These are phyloP conservation scores for Heteromurus nitidus DNA, from an alignment of 2,888 invertebrate species.

Conservation along the genomic window DNA sequence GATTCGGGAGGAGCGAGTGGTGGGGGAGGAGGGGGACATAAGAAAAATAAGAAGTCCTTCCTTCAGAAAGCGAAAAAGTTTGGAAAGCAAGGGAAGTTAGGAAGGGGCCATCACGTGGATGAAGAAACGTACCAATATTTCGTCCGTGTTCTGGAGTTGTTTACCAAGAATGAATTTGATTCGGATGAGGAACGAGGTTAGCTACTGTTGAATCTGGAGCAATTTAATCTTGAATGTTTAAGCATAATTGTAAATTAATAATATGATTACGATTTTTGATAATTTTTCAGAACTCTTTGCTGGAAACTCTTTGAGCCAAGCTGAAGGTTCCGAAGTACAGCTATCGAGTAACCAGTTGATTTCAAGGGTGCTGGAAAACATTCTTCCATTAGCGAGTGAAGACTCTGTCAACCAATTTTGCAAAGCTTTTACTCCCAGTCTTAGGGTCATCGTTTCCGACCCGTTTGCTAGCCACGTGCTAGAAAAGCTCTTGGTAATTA, in stretches of 20 bases:
- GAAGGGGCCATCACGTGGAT: conserved; percentile 83
- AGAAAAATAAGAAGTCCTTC: conserved; percentile 76
- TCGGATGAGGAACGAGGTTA: conserved; percentile 84
- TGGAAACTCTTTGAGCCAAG: conserved; percentile 85
- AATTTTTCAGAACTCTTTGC: conserved; percentile 80
- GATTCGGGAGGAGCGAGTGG: no score
- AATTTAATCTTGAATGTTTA: not conserved
- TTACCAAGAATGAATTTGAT: conserved; percentile 81
- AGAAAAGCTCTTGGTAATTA: conserved; percentile 80
- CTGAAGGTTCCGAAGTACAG: conserved; percentile 83
- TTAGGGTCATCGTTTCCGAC: conserved; percentile 85
- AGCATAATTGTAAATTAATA: not conserved
- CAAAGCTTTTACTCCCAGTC: conserved; percentile 80
- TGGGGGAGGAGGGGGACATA: not conserved
- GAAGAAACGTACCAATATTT: conserved; percentile 87
- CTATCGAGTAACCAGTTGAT: conserved; percentile 88
- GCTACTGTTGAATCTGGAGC: no score
- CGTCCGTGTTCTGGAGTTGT: conserved; percentile 83
- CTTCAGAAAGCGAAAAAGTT: conserved; percentile 85
- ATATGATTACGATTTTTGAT: not conserved
- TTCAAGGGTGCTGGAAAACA: conserved; percentile 85
- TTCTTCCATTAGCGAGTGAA: conserved; percentile 81
- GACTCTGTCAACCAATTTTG: conserved; percentile 81
- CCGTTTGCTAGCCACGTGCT: conserved; percentile 87
- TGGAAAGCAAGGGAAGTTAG: conserved; percentile 82